Conservation (phyloP, 2,888 invertebrate genomes). For the Protophormia terraenovae region DNA sequence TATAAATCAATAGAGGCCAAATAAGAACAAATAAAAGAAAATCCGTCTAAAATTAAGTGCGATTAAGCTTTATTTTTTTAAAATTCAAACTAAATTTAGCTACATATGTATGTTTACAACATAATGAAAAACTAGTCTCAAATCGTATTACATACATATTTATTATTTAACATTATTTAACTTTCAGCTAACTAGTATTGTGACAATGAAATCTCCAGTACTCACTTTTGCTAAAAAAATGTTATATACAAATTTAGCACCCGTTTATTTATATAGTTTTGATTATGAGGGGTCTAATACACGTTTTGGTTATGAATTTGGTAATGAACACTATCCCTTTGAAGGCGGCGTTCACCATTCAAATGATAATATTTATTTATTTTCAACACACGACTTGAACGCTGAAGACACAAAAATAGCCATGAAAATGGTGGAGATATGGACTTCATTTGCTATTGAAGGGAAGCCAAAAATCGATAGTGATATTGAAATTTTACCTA, state of each 20-base stretch:
- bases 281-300: slow-evolving; percentile 81
- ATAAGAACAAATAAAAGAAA: too few species aligned
- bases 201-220: slow-evolving; percentile 81
- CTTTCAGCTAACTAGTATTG: slow-evolving; percentile 71
- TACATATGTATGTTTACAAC: too few species aligned
- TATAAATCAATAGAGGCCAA: too few species aligned
- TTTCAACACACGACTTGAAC: slow-evolving; percentile 79
- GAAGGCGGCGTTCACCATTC: slow-evolving; percentile 84
- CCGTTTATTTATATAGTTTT: slow-evolving; percentile 82
- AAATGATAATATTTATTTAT: slow-evolving; percentile 84
- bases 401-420: slow-evolving; percentile 80
- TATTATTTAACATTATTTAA: too few species aligned
- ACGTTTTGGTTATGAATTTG: slow-evolving; percentile 81
- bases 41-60: too few species aligned
- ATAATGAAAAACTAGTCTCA: too few species aligned
- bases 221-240: slow-evolving; percentile 78
- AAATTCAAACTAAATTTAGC: too few species aligned
- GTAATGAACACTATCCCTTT: slow-evolving; percentile 81
- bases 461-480: slow-evolving; percentile 73
- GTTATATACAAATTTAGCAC: slow-evolving; percentile 71
- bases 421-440: slow-evolving; percentile 81
- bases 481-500: slow-evolving; percentile 53
- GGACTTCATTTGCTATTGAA: slow-evolving; percentile 80
- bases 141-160: too few species aligned
- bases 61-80: too few species aligned